These are phyloP conservation scores for Panulirus ornatus DNA, from an alignment of 1,140 invertebrate genomes.

Conservation along the genomic window DNA sequence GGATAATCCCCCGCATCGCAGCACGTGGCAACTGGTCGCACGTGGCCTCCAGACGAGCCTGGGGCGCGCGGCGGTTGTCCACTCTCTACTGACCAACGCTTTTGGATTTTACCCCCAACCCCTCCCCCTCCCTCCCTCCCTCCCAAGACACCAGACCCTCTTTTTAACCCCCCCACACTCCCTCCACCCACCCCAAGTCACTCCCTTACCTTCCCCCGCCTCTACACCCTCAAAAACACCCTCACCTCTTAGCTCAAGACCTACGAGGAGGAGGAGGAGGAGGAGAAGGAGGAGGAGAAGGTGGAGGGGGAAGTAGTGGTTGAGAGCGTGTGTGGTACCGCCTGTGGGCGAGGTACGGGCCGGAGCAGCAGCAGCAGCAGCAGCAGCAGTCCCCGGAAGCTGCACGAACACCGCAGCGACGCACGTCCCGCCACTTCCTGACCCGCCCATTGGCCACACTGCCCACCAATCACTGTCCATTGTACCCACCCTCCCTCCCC, in stretches of 20 bases:
- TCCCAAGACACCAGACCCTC: neutral
- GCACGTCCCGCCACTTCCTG: conserved; percentile 21
- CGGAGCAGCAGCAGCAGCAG: neutral
- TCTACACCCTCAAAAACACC: neutral
- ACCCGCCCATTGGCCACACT: conserved; percentile 1
- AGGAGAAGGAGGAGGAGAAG: neutral
- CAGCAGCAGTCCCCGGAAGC: neutral
- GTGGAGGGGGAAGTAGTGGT: neutral
- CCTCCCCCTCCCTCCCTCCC: neutral
- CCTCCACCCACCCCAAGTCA: neutral
- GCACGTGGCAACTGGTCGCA: conserved; percentile 40
- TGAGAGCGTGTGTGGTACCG: neutral
- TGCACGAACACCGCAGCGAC: neutral
- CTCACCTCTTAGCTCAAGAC: no score
- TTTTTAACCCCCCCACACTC: neutral
- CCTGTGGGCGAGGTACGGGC: neutral
- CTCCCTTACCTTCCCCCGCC: neutral
- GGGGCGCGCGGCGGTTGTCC: conserved; percentile 28
- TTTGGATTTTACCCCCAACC: conserved; percentile 16
- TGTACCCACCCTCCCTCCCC: neutral
- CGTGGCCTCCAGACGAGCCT: conserved; percentile 53
- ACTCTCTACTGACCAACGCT: conserved; percentile 40
- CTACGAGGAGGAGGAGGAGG: neutral
- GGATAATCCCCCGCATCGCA: conserved; percentile 24
- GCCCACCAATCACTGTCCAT: conserved; percentile 33